These are phyloP conservation scores for Hemibates koningsi DNA, from an alignment of 2,113 vertebrate species.

Conservation along the genomic window DNA sequence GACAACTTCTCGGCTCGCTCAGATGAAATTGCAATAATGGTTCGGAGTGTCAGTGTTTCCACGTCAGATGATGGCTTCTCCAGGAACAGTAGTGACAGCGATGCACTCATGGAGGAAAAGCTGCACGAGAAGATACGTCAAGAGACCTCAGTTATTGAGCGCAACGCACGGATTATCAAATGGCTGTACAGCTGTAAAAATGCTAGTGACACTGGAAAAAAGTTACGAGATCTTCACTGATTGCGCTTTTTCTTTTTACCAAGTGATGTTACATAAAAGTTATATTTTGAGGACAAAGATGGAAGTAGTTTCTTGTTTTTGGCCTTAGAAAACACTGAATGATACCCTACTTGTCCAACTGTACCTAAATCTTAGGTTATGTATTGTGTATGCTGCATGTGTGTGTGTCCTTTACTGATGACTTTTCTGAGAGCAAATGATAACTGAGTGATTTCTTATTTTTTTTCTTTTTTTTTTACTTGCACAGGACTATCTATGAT, in stretches of 20 bases:
- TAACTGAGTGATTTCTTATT: accelerated
- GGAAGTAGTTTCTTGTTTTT: not conserved
- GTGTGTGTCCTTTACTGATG: not conserved
- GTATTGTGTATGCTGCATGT: not conserved
- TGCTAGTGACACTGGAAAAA: constrained; percentile 74
- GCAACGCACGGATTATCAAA: constrained; percentile 96
- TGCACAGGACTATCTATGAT: not conserved
- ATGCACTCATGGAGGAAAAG: constrained; percentile 79
- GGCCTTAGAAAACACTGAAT: not conserved
- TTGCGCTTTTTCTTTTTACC: not conserved
- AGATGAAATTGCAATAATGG: constrained; percentile 60
- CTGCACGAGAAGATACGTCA: constrained; percentile 68
- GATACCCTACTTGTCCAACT: not conserved
- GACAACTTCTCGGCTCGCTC: constrained; percentile 81
- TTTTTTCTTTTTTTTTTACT: not conserved
- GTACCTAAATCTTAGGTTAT: not conserved
- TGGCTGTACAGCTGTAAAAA: constrained; percentile 94
- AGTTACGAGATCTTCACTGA: constrained; percentile 76
- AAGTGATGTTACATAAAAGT: not conserved
- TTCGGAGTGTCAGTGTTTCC: constrained; percentile 80
- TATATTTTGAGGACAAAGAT: not conserved
- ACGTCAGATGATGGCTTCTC: constrained; percentile 82
- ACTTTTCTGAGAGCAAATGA: not conserved
- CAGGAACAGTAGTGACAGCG: constrained; percentile 69
- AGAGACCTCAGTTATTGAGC: constrained; percentile 85